These are phyloP conservation scores for Trichopria drosophilae DNA, from an alignment of 2,888 invertebrate species.

Conservation along the genomic window DNA sequence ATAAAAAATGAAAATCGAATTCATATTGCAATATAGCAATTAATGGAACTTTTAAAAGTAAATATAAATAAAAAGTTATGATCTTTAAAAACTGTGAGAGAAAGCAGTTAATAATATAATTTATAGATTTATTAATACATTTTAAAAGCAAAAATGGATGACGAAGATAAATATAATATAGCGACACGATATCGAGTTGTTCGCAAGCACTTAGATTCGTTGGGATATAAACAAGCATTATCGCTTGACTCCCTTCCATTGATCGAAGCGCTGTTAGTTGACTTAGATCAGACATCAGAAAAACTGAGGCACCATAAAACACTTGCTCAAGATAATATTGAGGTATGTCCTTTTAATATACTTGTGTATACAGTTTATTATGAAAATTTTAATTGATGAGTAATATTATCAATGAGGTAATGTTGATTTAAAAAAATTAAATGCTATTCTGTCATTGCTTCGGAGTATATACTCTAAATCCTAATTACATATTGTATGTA, in stretches of 20 bases:
- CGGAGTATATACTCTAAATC: background rate
- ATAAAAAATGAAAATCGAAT: too few relatives aligned
- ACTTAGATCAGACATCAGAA: conserved; percentile 85
- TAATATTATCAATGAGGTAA: too few relatives aligned
- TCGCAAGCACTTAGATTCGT: conserved; percentile 75
- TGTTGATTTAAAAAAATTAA: background rate
- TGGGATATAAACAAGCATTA: conserved; percentile 80
- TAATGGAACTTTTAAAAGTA: too few relatives aligned
- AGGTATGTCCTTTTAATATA: conserved; percentile 60
- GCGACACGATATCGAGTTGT: conserved; percentile 58
- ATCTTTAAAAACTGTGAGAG: too few relatives aligned
- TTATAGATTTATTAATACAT: too few relatives aligned
- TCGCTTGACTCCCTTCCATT: conserved; percentile 77
- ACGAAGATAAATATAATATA: conserved; percentile 45
- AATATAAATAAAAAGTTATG: too few relatives aligned
- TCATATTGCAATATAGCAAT: too few relatives aligned
- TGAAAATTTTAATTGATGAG: too few relatives aligned
- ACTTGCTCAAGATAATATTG: conserved; percentile 69
- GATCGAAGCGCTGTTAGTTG: conserved; percentile 78
- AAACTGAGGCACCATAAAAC: conserved; percentile 83
- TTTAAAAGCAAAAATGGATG: conserved; percentile 30
- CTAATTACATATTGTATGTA: background rate
- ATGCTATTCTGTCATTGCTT: background rate
- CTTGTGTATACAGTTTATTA: conserved; percentile 15
- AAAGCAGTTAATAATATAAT: too few relatives aligned